phyloP scores from a whole-genome alignment of 2,888 invertebrate species.

The Nephrocerus scutellatus region DNA sequence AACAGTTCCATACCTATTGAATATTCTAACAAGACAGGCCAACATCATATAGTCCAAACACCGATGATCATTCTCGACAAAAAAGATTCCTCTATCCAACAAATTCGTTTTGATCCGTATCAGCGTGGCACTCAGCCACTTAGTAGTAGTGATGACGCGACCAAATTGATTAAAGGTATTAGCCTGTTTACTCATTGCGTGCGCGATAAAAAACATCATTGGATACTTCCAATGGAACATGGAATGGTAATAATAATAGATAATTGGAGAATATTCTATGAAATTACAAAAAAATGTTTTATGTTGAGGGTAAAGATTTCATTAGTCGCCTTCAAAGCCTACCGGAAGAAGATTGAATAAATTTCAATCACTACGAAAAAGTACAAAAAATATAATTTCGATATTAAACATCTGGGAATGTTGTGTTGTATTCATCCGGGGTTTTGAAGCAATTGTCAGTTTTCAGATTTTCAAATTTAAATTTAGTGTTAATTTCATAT shows the following conservation, averaged over 20 bases:
- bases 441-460: too few relatives aligned
- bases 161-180: slow-evolving; percentile 53
- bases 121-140: slow-evolving; percentile 44
- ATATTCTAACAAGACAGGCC: slow-evolving; percentile 4
- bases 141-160: slow-evolving; percentile 50
- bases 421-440: too few relatives aligned
- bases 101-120: slow-evolving; percentile 15
- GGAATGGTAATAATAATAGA: slow-evolving; percentile 64
- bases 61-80: too few relatives aligned
- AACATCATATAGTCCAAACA: slow-evolving; percentile 8
- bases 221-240: slow-evolving; percentile 54
- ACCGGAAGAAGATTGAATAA: background rate
- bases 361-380: too few relatives aligned
- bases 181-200: slow-evolving; percentile 49
- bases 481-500: slow-evolving; percentile 9
- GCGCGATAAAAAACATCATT: slow-evolving; percentile 48
- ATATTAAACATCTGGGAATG: too few relatives aligned
- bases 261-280: slow-evolving; percentile 66
- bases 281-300: slow-evolving; percentile 14
- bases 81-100: slow-evolving; percentile 1
- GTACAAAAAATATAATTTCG: too few relatives aligned
- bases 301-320: slow-evolving; percentile 21
- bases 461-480: slow-evolving; percentile 7
- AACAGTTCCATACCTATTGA: slow-evolving; percentile 2
- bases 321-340: slow-evolving; percentile 17